Base-by-base conservation (phyloP, 1,140 invertebrate genomes). In the Arctopsyche grandis region DNA sequence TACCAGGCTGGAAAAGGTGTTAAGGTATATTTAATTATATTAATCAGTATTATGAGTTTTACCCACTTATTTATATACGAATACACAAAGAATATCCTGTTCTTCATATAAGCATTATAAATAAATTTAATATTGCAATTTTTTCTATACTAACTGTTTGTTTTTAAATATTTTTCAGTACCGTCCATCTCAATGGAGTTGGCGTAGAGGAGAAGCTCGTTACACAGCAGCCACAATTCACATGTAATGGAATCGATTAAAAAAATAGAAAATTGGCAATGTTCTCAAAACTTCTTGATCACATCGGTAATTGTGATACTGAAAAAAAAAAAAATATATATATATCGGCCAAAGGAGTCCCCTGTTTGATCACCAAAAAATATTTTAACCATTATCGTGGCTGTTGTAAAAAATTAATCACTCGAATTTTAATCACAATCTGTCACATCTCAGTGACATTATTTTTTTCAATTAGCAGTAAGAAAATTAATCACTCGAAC, bases 151-250 rank as follows among this genome's bases (percentile, higher is more conserved):
- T 38, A 7, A 38, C 29, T 38, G 1, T 38, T 38, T 19, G 19
- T 60, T 7, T 60, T 19, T 5, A n/a, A 52, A 52, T 16, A 82
- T 78, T 81, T 91, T 92, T 83, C 89, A 98, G 96, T 98, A 98
- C 87, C 96, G 97, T 81, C 97, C 97, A 83, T 96, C 94, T 82
- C 94, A 96, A 83, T 98, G 96, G 97, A 93, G 93, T 83, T 97
- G 95, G 93, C 88, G 93, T 83, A 90, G 94, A 84, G 95, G 95
- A 10, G 95, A 97, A 86, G 94, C 95, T 10, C 92, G 95, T 82
- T 97, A 97, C 87, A 97, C 95, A 29, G 95, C 95, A 16, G 96
- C 96, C 60, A 96, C 96, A 63, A 97, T 97, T 86, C 96, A 97
- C 86, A 97, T 97, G 95, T 97, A 90, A 82, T 26, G n/a, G n/a